Percentiles rank a stretch among this genome's conserved stretches.
These are phyloP conservation scores for Pogonocherus hispidulus DNA, from an alignment of 2,888 invertebrate species.

Conservation along the genomic window DNA sequence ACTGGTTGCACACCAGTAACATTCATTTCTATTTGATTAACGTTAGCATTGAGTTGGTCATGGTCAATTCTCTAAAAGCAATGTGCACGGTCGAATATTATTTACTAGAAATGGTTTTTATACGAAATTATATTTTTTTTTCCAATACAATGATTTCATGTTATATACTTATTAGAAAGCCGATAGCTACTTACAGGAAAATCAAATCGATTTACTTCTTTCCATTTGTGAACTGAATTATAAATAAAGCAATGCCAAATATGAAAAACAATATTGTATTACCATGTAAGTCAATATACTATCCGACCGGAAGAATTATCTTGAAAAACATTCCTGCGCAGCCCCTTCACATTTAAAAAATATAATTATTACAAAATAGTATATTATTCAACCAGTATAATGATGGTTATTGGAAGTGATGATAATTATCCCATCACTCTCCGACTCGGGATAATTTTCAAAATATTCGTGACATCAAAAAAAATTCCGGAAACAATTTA, in stretches of 20 bases:
- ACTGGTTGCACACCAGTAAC: neutral
- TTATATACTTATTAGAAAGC: neutral
- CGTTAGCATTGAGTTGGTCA: neutral
- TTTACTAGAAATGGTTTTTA: neutral
- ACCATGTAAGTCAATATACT: too few species aligned
- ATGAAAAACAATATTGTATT: too few species aligned
- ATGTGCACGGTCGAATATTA: neutral
- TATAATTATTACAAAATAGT: too few species aligned
- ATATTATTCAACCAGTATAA: too few species aligned
- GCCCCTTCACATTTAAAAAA: too few species aligned
- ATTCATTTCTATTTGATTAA: neutral
- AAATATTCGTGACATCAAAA: too few species aligned
- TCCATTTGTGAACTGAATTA: neutral
- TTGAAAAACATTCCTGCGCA: too few species aligned
- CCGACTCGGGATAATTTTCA: too few species aligned
- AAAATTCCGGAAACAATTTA: too few species aligned
- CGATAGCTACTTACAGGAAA: neutral
- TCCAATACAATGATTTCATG: neutral
- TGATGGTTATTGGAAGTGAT: too few species aligned
- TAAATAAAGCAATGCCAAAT: neutral
- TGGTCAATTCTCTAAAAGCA: neutral
- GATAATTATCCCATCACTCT: too few species aligned
- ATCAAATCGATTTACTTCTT: neutral
- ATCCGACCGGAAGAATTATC: too few species aligned
- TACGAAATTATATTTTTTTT: neutral